These are phyloP conservation scores for Cyprinodon tularosa DNA, from an alignment of 2,113 vertebrate species.

Conservation along the genomic window DNA sequence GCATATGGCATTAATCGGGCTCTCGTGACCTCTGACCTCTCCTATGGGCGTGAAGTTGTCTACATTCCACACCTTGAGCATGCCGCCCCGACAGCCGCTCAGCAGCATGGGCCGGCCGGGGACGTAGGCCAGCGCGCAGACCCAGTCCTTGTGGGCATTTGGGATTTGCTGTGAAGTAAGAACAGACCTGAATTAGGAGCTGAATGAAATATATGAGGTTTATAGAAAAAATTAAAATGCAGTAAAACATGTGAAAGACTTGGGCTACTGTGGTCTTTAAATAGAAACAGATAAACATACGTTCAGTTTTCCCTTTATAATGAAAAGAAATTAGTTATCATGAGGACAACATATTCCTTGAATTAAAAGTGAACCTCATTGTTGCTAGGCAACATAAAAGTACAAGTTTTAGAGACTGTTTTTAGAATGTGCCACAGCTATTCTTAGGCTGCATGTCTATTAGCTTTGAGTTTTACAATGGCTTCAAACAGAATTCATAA, in stretches of 20 bases:
- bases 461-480: conserved; percentile 14
- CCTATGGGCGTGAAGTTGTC: conserved; percentile 94
- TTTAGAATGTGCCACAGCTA: conserved; percentile 27
- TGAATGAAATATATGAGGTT: not conserved
- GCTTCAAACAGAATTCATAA: conserved; percentile 8
- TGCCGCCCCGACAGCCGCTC: conserved; percentile 90
- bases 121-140: conserved; percentile 93
- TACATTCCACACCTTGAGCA: conserved; percentile 97
- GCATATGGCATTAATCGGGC: conserved; percentile 96
- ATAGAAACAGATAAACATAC: conserved; percentile 10
- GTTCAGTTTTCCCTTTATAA: conserved; percentile 5
- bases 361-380: conserved; percentile 13
- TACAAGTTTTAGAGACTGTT: conserved; percentile 16
- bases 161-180: conserved; percentile 89
- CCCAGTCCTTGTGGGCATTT: conserved; percentile 98
- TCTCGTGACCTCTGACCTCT: conserved; percentile 94
- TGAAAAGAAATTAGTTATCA: not conserved
- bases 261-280: conserved; percentile 15
- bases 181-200: conserved; percentile 6
- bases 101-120: conserved; percentile 92
- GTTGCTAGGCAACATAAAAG: conserved; percentile 51
- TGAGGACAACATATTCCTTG: conserved; percentile 13
- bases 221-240: not conserved
- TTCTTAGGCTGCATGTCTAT: conserved; percentile 30
- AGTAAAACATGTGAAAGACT: not conserved